Base-by-base conservation (phyloP, 1,140 invertebrate species). In the Zaprionus nigranus region DNA sequence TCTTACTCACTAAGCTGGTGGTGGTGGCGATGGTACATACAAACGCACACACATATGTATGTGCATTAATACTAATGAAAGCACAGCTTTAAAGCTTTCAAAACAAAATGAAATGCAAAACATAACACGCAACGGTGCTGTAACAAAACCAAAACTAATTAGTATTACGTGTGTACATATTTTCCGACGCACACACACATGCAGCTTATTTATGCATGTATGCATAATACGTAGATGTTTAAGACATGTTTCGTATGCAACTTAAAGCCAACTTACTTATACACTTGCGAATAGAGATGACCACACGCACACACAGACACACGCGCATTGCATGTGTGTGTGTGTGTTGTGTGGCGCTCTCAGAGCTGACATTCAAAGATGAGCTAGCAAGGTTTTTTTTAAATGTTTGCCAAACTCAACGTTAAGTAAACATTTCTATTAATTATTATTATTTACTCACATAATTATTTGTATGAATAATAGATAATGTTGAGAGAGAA, bases 41-140 rank as follows among this genome's bases (percentile, higher is more conserved):
- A 43, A 5, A 40, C 38, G n/a, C 38, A 13, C 5, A 40, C 38
- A n/a, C 15, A 40, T 40, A 51, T 67, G 34, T 62, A 53, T 51
- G 46, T 73, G 69, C 66, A 63, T 69, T 74, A 71, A 82, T 75
- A 74, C 82, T 65, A 54, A 73, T 40, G 76, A 88, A 88, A 88
- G 84, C 84, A 88, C 85, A 88, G 84, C 84, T 88, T 88, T 86
- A 51, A 54, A 88, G 84, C 84, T 88, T 88, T 90, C 81, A 83
- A 88, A 88, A 84, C 82, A 78, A 81, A 85, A 85, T 72, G 71
- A 86, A 88, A 90, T 88, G 81, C 85, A 88, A 84, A 88, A 87
- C 69, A 84, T 81, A 88, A 88, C 78, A 88, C 85, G 81, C 84
- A 88, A 88, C 85, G 15, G 75, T 88, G 84, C 84, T 90, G 84